Evolutionary conservation across 35 echinoderm and acorn worm species (phyloP), one percentile per base, ranked within the genome.

Genomic region (Ophiothrix spiculata): DNA sequence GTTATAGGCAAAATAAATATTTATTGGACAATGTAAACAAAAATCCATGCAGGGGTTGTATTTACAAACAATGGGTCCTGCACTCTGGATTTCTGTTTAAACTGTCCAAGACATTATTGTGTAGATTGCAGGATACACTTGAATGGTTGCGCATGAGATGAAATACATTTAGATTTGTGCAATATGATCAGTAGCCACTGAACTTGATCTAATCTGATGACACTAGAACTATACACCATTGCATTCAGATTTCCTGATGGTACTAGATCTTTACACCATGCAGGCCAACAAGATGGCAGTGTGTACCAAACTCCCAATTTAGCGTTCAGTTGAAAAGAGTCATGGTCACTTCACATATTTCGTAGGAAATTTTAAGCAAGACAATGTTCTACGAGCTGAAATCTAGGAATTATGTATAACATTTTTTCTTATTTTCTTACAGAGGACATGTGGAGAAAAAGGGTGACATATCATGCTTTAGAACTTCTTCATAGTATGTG

Each of bases 401-500:
- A 36, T 21, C 2, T 36, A 79, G 33, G 33, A 25, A 25, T 29
- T 82, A 6, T 29, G 6, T 46, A 12, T 4, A 39, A 75, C 14
- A 38, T 37, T 32, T 87, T 87, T 38, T 36, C 42, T 32, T 37
- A 31, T 38, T 32, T 25, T 82, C 35, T 64, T 89, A 17, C 88
- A 90, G 82, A 94, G 34, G 83, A 63, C 23, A 84, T 86, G 34
- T 45, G 85, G 54, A 91, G 92, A 79, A 90, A 90, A 69, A 94
- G 86, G 33, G 40, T 94, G 78, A 56, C 84, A 34, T 94, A 90
- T 76, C 89, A 90, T 33, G 84, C 63, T 39, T 75, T 94, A 56
- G 92, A 94, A 64, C 77, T 94, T 13, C 79, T 94, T 33, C 92
- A 94, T 86, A 79, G 74, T 37, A 85, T 94, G 79, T 94, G 90